A percentile compares a stretch with the other conserved stretches of the same genome.
Conservation (phyloP, 2,113 vertebrate species). For the Nesospiza acunhae region DNA sequence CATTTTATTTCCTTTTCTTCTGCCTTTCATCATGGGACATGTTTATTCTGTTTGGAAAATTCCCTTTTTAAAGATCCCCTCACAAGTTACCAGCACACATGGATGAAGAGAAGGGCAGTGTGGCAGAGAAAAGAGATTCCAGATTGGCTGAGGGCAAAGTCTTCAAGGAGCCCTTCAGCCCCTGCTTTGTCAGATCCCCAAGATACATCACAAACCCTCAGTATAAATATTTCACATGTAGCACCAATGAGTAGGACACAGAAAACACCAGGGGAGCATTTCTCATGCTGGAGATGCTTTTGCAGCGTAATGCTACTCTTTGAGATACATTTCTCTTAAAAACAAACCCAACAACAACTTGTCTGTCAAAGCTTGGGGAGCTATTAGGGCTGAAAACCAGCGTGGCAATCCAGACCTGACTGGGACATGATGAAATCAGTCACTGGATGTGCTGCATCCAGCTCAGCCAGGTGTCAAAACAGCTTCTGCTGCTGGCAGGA, state of each 20-base stretch:
- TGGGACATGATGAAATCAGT: background rate
- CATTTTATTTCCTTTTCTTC: background rate
- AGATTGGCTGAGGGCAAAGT: background rate
- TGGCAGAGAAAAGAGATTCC: background rate
- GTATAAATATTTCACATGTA: background rate
- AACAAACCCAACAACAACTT: background rate
- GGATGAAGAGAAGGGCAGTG: background rate
- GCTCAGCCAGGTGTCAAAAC: background rate
- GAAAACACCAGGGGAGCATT: background rate
- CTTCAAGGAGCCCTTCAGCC: background rate
- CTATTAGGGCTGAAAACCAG: background rate
- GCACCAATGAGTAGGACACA: background rate
- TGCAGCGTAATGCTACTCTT: background rate
- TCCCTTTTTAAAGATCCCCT: background rate
- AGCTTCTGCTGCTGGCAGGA: background rate
- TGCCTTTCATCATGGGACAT: background rate
- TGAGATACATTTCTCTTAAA: background rate
- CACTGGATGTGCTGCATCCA: background rate
- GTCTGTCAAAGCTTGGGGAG: background rate
- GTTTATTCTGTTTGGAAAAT: slow-evolving; percentile 22
- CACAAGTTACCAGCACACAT: background rate
- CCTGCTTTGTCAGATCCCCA: background rate
- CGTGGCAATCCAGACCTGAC: background rate
- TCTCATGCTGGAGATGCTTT: background rate
- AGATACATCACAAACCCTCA: background rate